Percentiles rank a stretch among this genome's conserved stretches.
These are phyloP conservation scores for Micromesistius poutassou DNA, from an alignment of 2,797 vertebrate species.

Conservation along the genomic window DNA sequence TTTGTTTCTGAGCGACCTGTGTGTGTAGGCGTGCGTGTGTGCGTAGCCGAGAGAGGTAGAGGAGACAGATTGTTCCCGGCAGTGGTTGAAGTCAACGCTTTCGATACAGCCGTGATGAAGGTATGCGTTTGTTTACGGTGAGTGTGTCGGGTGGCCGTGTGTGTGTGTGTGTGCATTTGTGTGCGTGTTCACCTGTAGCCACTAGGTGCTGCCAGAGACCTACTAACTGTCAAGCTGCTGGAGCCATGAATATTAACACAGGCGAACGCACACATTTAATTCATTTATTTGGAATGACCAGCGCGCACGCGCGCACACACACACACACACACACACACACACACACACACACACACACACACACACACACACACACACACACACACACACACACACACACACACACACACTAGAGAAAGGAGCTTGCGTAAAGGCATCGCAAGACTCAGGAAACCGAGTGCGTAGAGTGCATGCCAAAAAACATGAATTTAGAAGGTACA, in stretches of 20 bases:
- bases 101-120: not conserved
- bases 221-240: constrained; percentile 43
- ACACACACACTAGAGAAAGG: not conserved
- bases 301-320: not conserved
- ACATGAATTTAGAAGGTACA: not conserved
- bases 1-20: not conserved
- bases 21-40: not conserved
- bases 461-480: not conserved
- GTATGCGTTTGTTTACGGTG: not conserved
- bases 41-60: constrained; percentile 50
- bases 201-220: constrained; percentile 97
- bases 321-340: constrained; percentile 13
- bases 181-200: constrained; percentile 75
- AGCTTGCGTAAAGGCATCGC: no score
- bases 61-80: constrained; percentile 59
- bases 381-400: constrained; percentile 9
- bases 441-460: no score
- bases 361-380: constrained; percentile 10
- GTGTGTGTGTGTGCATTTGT: constrained; percentile 10
- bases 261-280: not conserved
- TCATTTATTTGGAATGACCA: no score
- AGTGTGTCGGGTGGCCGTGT: not conserved
- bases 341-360: constrained; percentile 10
- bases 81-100: constrained; percentile 12
- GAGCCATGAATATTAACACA: not conserved